Base-by-base conservation (phyloP, 2,797 vertebrate genomes). In the Poeciliopsis paucimaculata region DNA sequence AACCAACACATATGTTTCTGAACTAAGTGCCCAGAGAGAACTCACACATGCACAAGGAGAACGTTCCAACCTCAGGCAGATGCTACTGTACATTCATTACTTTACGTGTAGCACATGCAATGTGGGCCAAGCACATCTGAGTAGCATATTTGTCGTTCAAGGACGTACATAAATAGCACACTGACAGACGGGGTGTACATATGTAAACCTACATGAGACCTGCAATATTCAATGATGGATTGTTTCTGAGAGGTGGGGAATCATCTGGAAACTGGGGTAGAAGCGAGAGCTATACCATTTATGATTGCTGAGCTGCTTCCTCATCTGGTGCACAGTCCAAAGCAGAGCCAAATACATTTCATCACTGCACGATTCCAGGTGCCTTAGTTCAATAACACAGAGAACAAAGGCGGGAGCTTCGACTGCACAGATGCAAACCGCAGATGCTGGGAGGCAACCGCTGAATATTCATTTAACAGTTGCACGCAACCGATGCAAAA, bases 321-420 rank as follows among this genome's bases (percentile, higher is more conserved):
- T 91, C 86, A 89, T 91, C 78, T 91, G 86, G 85, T 82, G 85
- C 84, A 70, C 77, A 76, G 83, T 88, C 86, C 76, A 79, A 80
- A 86, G 76, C 72, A 57, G 77, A 85, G 75, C 84, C 86, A 90
- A 91, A 84, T 6, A 31, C 85, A 83, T 89, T 94, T 92, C 76
- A 90, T 92, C 89, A 90, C 81, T 79, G 55, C 46, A 28, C 10
- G 53, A 80, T 77, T 77, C 90, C 90, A 86, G 81, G 84, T 71
- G 72, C 77, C 73, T 81, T 62, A 78, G 84, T 86, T 84, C 80
- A 90, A 82, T 90, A 89, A 82, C 85, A 83, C 60, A 62, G 76
- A 79, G 78, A 80, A 86, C 83, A 88, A 84, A 87, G 87, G 82
- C 66, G 55, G 84, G 70, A 83, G 78, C 73, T 79, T 83, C 64